Evolutionary conservation across 30 jellyfish, hydroid and myxozoan genomes (phyloP).

Genomic region (Aurelia coerulea): DNA sequence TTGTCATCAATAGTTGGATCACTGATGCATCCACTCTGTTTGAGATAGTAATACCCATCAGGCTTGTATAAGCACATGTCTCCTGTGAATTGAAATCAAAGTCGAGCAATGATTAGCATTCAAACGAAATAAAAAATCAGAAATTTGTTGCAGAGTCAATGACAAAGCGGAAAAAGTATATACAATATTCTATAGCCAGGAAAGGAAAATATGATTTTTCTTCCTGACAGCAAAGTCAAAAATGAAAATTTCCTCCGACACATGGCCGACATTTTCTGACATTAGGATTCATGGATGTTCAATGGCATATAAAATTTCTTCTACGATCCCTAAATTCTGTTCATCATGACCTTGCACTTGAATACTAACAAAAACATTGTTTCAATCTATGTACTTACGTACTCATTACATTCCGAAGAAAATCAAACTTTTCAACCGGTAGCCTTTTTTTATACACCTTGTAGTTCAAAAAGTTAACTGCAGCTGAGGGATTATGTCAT

Average conservation of each 20-base stretch:
- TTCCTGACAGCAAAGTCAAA: background rate
- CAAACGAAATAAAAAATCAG: background rate
- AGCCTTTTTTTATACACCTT: too few relatives aligned
- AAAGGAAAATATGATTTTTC: background rate
- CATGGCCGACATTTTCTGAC: too few relatives aligned
- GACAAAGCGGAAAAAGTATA: background rate
- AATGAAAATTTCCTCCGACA: background rate
- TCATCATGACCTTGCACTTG: too few relatives aligned
- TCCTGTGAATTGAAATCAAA: constrained; percentile 46
- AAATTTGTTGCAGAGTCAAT: background rate
- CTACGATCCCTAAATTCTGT: too few relatives aligned
- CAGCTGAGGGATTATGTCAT: background rate
- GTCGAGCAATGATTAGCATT: background rate
- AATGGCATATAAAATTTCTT: too few relatives aligned
- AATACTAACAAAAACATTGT: too few relatives aligned
- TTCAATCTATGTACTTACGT: too few relatives aligned
- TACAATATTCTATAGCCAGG: background rate
- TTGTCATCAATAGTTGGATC: constrained; percentile 95
- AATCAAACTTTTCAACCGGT: too few relatives aligned
- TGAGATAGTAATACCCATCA: constrained; percentile 75
- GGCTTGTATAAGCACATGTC: constrained; percentile 76
- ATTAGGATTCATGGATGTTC: too few relatives aligned
- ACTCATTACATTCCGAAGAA: too few relatives aligned
- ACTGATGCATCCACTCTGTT: constrained; percentile 92
- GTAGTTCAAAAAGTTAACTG: too few relatives aligned